These are phyloP conservation scores for Crambe crambe DNA, from an alignment of 37 sponge, comb jelly and placozoan species.

Conservation along the genomic window DNA sequence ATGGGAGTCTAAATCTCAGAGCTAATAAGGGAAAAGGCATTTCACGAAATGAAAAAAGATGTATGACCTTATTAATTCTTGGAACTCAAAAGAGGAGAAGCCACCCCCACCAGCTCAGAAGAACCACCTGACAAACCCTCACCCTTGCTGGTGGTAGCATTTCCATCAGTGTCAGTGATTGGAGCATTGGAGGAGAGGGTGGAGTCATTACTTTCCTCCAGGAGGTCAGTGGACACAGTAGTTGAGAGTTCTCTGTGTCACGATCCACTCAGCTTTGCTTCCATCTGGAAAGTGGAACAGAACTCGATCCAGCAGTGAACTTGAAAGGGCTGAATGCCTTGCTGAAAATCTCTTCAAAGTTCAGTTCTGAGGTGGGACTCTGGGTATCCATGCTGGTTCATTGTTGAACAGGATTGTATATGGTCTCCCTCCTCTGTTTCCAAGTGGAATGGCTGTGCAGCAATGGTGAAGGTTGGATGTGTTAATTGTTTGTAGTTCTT, in stretches of 20 bases:
- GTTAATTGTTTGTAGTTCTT: neutral
- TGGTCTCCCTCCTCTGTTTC: neutral
- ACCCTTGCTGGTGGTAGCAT: too few relatives aligned
- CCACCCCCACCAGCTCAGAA: too few relatives aligned
- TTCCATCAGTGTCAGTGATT: neutral
- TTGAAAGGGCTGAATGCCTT: conserved; percentile 21
- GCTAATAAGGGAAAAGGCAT: too few relatives aligned
- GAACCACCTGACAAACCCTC: too few relatives aligned
- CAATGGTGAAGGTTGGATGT: conserved; percentile 13
- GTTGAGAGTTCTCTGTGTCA: neutral
- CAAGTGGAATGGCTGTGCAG: neutral
- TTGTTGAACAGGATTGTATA: neutral
- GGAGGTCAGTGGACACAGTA: too few relatives aligned
- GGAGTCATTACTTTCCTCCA: neutral
- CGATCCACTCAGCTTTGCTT: neutral
- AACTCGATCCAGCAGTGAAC: conserved; percentile 6
- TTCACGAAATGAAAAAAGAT: too few relatives aligned
- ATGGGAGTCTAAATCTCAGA: too few relatives aligned
- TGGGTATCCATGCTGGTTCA: conserved; percentile 53
- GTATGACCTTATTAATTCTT: too few relatives aligned
- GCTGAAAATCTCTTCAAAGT: conserved; percentile 30
- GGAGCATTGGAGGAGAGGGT: too few relatives aligned
- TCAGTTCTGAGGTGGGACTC: neutral
- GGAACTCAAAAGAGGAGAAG: too few relatives aligned
- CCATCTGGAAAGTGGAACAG: conserved; percentile 6